Evolutionary conservation across 1,140 invertebrate genomes (phyloP), one percentile per base, ranked within the genome.

Genomic region (Trichonephila clavata): DNA sequence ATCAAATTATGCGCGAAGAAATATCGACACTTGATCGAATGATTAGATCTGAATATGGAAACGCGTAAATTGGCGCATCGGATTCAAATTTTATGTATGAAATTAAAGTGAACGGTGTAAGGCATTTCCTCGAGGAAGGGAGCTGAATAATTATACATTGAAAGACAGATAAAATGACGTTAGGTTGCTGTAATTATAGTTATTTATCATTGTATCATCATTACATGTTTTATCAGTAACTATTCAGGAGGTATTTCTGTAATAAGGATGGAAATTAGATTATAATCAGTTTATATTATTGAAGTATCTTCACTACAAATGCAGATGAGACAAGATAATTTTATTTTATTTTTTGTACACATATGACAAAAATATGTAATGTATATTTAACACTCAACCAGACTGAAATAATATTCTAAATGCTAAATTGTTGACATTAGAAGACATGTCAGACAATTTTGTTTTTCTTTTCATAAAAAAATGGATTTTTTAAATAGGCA

Each of bases 121-220:
- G 50, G 10, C 50, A 71, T 71, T 10, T 32, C 68, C 27, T 32
- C 27, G 1, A 13, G 68, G 27, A n/a, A 32, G 24, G 27, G 27
- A 27, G 27, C 13, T 27, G 68, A 71, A 71, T 27, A 71, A 27
- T 71, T 71, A 71, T 71, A 27, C 18, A 14, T 1, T 27, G 27
- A 57, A 16, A 24, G 71, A 77, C 39, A 57, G 50, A 43, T 43
- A 50, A 83, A 83, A 50, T 43, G 80, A 83, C 20, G 50, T 83
- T 83, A 43, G 80, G 39, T 83, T 83, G 43, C 14, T 57, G 80
- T 83, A 50, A 83, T 83, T 83, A 83, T 6, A 50, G 80, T 83
- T 13, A 83, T 83, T 83, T 83, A 27, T 50, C 39, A 50, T 43
- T 43, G 32, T 83, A 50, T 20, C 6, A 50, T 43, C 80, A 57